A percentile compares a stretch with the other conserved stretches of the same genome.
These are phyloP conservation scores for Chaetura pelagica DNA, from an alignment of 2,113 vertebrate species.

Conservation along the genomic window DNA sequence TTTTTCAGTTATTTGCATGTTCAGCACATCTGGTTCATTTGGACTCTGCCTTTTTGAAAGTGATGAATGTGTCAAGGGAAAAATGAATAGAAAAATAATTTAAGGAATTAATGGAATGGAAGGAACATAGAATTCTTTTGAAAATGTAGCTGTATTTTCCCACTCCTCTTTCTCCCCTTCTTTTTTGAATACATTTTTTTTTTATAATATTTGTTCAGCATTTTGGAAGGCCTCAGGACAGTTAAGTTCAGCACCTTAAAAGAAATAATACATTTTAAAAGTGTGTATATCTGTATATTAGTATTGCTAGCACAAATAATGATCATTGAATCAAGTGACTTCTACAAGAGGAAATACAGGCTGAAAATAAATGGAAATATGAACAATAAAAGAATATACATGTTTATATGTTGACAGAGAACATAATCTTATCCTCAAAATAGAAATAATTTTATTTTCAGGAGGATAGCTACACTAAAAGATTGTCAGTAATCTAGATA, in stretches of 20 bases:
- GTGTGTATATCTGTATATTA: fast-evolving
- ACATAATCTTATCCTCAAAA: not conserved
- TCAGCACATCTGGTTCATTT: constrained; percentile 71
- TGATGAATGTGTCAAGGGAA: constrained; percentile 41
- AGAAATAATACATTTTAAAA: not conserved
- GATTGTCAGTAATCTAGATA: not conserved
- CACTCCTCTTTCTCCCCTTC: not conserved
- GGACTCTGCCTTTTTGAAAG: constrained; percentile 42
- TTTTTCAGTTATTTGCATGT: constrained; percentile 62
- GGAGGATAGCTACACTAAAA: not conserved
- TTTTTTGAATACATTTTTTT: not conserved
- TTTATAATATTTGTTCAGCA: not conserved
- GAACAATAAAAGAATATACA: not conserved
- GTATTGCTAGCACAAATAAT: not conserved
- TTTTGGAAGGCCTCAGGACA: not conserved
- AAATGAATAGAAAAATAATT: constrained; percentile 61
- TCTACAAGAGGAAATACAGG: not conserved
- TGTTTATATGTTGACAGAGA: not conserved
- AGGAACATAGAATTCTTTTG: not conserved
- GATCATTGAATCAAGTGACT: not conserved
- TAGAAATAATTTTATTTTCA: not conserved
- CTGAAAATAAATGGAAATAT: not conserved
- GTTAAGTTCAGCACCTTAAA: not conserved
- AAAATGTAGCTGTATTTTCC: not conserved
- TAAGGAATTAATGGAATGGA: constrained; percentile 55